These are phyloP conservation scores for Teleiodes luculella DNA, from an alignment of 2,888 invertebrate genomes.

Conservation along the genomic window DNA sequence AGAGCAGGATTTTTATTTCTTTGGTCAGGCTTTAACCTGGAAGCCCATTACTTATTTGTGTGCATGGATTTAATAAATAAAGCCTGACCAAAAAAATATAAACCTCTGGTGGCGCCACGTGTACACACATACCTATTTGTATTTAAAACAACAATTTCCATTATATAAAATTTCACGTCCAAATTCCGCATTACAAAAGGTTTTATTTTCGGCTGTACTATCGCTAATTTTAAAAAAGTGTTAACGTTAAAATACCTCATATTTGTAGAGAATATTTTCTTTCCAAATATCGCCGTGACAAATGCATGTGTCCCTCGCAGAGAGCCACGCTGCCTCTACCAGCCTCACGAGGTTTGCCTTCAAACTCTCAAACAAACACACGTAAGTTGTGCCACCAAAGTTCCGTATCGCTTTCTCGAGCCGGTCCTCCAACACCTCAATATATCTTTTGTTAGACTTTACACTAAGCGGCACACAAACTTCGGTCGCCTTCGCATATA, in stretches of 20 bases:
- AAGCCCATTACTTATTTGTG: too few relatives aligned
- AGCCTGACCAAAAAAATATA: too few relatives aligned
- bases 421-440: constrained; percentile 55
- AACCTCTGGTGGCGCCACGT: too few relatives aligned
- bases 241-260: constrained; percentile 38
- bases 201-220: too few relatives aligned
- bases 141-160: too few relatives aligned
- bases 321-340: constrained; percentile 36
- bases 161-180: too few relatives aligned
- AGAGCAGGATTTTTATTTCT: too few relatives aligned
- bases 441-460: constrained; percentile 47
- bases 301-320: constrained; percentile 44
- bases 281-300: constrained; percentile 74
- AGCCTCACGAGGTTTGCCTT: constrained; percentile 39
- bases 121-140: too few relatives aligned
- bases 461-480: constrained; percentile 53
- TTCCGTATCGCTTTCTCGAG: constrained; percentile 50
- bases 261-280: constrained; percentile 65
- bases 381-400: constrained; percentile 46
- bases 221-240: too few relatives aligned
- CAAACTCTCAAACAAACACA: constrained; percentile 39
- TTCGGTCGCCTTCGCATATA: constrained; percentile 40
- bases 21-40: too few relatives aligned
- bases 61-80: too few relatives aligned
- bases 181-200: too few relatives aligned